These are phyloP conservation scores for Xylota sylvarum DNA, from an alignment of 2,888 invertebrate species.

Conservation along the genomic window DNA sequence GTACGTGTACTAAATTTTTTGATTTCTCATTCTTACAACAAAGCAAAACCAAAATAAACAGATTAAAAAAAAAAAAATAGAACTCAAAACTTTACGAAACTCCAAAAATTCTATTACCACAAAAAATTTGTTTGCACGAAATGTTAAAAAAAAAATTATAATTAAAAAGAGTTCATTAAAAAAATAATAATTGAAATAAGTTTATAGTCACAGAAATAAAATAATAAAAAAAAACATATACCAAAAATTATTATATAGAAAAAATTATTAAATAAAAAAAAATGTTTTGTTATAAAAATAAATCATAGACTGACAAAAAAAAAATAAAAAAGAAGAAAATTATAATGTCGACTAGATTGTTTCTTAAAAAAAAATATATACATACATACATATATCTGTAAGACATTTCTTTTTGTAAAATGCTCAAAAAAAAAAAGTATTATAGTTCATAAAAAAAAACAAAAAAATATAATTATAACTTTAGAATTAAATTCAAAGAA, in stretches of 20 bases:
- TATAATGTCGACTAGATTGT: conserved; percentile 73
- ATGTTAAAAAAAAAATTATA: conserved; percentile 51
- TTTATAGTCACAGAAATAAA: conserved; percentile 63
- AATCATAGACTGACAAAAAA: conserved; percentile 75
- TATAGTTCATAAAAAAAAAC: conserved; percentile 54
- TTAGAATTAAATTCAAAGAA: conserved; percentile 27
- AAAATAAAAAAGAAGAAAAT: conserved; percentile 59
- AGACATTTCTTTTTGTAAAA: conserved; percentile 65
- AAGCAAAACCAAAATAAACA: conserved; percentile 9
- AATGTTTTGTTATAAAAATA: conserved; percentile 74
- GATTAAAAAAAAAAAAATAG: conserved; percentile 47
- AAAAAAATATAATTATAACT: conserved; percentile 8
- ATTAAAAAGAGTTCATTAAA: conserved; percentile 76
- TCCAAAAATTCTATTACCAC: conserved; percentile 55
- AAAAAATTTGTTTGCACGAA: conserved; percentile 72
- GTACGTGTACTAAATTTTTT: conserved; percentile 10
- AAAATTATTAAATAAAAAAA: conserved; percentile 52
- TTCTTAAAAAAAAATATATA: conserved; percentile 72
- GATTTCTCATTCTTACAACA: conserved; percentile 37
- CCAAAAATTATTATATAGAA: conserved; percentile 71
- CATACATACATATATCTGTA: conserved; percentile 44
- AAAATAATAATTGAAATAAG: conserved; percentile 59
- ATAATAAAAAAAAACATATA: conserved; percentile 41
- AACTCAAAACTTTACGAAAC: conserved; percentile 32
- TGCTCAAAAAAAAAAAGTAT: conserved; percentile 67